Base-by-base conservation (phyloP, 2,888 invertebrate species). In the Drosophila helvetica region DNA sequence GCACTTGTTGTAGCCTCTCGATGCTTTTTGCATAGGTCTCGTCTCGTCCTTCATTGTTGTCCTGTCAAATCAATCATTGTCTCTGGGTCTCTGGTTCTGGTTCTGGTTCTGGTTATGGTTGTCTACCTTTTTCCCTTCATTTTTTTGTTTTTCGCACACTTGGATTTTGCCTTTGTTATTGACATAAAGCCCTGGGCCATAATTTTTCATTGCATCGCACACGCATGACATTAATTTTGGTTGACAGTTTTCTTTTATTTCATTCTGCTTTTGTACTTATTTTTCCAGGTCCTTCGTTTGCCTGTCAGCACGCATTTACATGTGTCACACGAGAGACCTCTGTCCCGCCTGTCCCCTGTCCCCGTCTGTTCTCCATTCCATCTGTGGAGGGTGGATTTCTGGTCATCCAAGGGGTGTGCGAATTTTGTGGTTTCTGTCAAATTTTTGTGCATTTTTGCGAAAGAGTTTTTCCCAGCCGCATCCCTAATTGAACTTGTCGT, bases 31-130 rank as follows among this genome's bases (percentile, higher is more conserved):
- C 72, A 64, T 70, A 55, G 46, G 38, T 51, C 67, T 27, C 27
- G 27, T 8, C 42, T 59, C 62, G 38, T 47, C 45, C 38, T 59
- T 74, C 68, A 50, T 61, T 52, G 54, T 57, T 70, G 86, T 82
- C 86, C 86, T 90, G 91, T 91, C 90, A 90, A 90, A 90, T 90
- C 90, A 90, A 91, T 90, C 91, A 90, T 90, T 84, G 86, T 88
- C 81, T 83, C 80, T 79, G 78, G 73, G 77, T 57, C 33, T 30
- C 43, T 69, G 85, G 77, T 17, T 50, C 18, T 30, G 17, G 45
- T 42, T 15, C 43, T 58, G 51, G 64, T 50, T 50, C 17, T 52
- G n/a, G n/a, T n/a, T n/a, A n/a, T n/a, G n/a, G n/a, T n/a, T n/a
- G 43, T 30, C 47, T 42, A 30, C 17, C 18, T 52, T 51, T 42